Base-by-base conservation (phyloP, 1,140 invertebrate species). In the Drosophila guanche region DNA sequence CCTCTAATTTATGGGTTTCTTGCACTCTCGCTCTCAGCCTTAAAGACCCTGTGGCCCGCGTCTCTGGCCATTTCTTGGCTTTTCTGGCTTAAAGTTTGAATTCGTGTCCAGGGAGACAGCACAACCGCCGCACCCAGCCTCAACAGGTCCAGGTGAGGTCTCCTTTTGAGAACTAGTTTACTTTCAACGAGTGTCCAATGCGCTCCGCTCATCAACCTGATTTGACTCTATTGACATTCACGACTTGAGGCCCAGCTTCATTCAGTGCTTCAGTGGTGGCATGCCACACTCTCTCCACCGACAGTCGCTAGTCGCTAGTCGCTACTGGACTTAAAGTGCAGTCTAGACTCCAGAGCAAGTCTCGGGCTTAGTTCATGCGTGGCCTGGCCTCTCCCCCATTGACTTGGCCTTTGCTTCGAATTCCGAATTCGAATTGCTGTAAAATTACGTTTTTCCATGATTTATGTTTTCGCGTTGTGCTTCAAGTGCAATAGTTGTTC, bases 1-100 rank as follows among this genome's bases (percentile, higher is more conserved):
- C 10, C 10, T 37, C 65, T 86, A 86, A 85, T 85, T 85, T 85
- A 85, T 85, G 81, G 76, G 81, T 85, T 85, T 88, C 74, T 85
- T 85, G 81, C 81, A 85, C 81, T 85, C 76, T 80, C 22, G 37
- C 43, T 37, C 33, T 37, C 22, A 42, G 47, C 22, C 40, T 37
- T 40, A 69, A 52, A 66, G 42, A 51, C 53, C 74, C 57, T 65
- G 66, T 55, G 72, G 68, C 69, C 68, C 46, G 50, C 22, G 12
- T 37, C 43, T 12, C n/a, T 29, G 27, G 40, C 67, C 7, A 20
- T n/a, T 20, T 37, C n/a, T 33, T 12, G 43, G 45, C 10, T 41
- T 22, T 33, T 23, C 56, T 40, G 52, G 60, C 52, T 71, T 77
- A 74, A 86, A 85, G 81, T 88, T 85, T 85, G 57, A 85, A 63